Base-by-base conservation (phyloP, 2,113 vertebrate species). In the Protomyctophum bolini region DNA sequence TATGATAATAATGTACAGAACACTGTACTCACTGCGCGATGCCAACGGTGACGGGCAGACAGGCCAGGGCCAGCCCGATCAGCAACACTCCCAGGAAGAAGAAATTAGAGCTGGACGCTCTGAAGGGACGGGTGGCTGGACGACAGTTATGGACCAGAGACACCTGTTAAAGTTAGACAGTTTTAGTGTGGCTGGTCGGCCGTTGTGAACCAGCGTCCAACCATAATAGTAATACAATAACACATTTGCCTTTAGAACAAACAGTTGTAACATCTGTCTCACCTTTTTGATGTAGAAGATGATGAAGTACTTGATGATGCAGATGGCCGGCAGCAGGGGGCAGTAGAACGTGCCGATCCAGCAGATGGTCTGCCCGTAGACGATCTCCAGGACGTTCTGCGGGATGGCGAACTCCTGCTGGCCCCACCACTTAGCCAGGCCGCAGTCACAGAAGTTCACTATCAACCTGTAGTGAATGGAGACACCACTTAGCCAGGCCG, bases 271-370 rank as follows among this genome's bases (percentile, higher is more conserved):
- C 33, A 3, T 41, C 11, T 58, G 7, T 45, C 8, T 73, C 82
- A 98, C 98, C 97, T 98, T 97, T 87, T 99, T 99, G 78, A 99
- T 75, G 11, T 99, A 98, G 89, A 99, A 99, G 75, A 98, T 90
- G 8, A 98, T 87, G 73, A 98, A 94, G 86, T 97, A 98, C 75
- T 99, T 98, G 54, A 98, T 65, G 12, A 94, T 95, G 75, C 95
- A 95, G 77, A 99, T 95, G 57, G 94, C 96, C 2, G 98, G 98
- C 28, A 99, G 93, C 29, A 98, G 83, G 0, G 98, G 98, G 56
- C 95, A 96, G 91, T 97, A 98, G 87, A 96, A 99, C 0, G 95
- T 93, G 59, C 97, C 98, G 0, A 98, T 97, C 97, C 97, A 99
- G 88, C 97, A 99, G 76, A 99, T 96, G 10, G 97, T 99, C 79